Conservation (phyloP, 2,113 vertebrate species). For the Phoenicopterus ruber region DNA sequence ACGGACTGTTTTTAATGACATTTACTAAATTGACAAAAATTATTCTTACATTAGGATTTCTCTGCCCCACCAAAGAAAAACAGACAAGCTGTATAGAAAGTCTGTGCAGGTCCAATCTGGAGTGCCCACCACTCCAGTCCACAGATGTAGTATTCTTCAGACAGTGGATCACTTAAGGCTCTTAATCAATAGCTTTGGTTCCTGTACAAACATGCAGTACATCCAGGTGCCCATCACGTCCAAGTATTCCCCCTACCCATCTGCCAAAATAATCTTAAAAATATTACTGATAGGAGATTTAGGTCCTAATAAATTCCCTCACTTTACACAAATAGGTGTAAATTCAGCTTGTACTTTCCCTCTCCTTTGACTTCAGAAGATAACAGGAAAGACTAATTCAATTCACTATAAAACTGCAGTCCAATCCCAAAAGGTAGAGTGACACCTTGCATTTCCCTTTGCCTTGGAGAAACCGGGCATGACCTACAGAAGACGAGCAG, state of each 20-base stretch:
- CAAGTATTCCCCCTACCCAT: background rate
- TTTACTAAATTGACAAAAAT: background rate
- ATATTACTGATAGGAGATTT: background rate
- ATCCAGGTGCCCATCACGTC: background rate
- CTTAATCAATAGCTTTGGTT: background rate
- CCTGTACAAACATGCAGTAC: background rate
- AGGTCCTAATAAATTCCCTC: background rate
- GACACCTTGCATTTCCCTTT: background rate
- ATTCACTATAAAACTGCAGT: background rate
- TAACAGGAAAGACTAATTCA: background rate
- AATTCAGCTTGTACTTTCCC: background rate
- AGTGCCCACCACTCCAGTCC: background rate
- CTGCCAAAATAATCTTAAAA: background rate
- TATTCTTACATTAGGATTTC: background rate
- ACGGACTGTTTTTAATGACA: background rate
- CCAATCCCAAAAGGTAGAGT: background rate
- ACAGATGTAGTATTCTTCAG: background rate
- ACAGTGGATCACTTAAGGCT: background rate
- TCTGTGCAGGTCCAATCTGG: background rate
- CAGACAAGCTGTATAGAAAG: background rate
- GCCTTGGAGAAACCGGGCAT: background rate
- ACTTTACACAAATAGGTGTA: background rate
- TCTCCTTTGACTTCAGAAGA: background rate
- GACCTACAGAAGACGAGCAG: background rate
- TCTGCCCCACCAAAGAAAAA: background rate